A percentile compares a stretch with the other conserved stretches of the same genome.
These are phyloP conservation scores for Synanthedon formicaeformis DNA, from an alignment of 2,888 invertebrate genomes.

Conservation along the genomic window DNA sequence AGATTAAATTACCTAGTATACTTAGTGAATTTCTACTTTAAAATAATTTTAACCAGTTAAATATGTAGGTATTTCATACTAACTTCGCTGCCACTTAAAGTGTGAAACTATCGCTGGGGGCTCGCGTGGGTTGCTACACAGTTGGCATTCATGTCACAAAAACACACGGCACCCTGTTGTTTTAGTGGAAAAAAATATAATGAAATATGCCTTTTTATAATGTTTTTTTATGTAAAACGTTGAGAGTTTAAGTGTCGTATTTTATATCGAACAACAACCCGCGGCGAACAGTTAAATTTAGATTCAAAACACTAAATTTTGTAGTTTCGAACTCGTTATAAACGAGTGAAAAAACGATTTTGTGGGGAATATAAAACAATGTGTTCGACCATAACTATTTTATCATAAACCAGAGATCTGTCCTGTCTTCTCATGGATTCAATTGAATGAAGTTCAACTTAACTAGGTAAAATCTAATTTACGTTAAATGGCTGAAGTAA, in stretches of 20 bases:
- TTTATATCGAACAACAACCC: constrained; percentile 37
- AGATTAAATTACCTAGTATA: no score
- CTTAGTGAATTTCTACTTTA: no score
- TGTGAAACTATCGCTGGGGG: constrained; percentile 56
- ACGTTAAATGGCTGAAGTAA: no score
- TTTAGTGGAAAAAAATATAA: constrained; percentile 62
- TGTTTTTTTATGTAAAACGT: constrained; percentile 53
- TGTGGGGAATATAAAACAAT: no score
- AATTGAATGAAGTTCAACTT: no score
- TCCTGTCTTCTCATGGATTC: no score
- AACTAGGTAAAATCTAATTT: no score
- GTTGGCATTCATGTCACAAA: constrained; percentile 53
- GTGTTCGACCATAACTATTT: no score
- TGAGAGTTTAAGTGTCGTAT: constrained; percentile 48
- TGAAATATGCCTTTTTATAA: constrained; percentile 60
- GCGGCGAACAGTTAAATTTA: constrained; percentile 34
- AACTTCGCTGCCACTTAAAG: constrained; percentile 59
- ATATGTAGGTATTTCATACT: constrained; percentile 16
- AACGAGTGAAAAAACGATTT: background rate
- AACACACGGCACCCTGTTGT: constrained; percentile 65
- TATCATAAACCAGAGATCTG: no score
- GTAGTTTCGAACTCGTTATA: background rate
- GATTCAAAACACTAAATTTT: constrained; percentile 5
- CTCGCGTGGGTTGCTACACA: constrained; percentile 50
- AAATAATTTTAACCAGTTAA: no score